Percentiles rank a stretch among this genome's conserved stretches.
These are phyloP conservation scores for Puntigrus tetrazona DNA, from an alignment of 2,113 vertebrate species.

Conservation along the genomic window DNA sequence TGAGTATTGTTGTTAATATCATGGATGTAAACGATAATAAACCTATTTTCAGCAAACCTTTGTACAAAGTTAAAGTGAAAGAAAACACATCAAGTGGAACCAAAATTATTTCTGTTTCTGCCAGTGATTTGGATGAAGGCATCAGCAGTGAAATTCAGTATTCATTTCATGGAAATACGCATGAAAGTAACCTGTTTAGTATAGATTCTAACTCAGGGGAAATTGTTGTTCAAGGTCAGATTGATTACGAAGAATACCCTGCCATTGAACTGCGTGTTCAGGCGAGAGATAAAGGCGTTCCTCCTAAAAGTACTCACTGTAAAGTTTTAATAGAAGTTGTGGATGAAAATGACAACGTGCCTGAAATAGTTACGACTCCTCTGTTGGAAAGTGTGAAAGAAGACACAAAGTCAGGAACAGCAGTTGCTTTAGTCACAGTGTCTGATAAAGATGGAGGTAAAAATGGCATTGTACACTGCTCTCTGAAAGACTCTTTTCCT, in stretches of 20 bases:
- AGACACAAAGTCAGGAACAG: conserved; percentile 45
- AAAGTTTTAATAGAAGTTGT: conserved; percentile 17
- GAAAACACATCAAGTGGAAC: conserved; percentile 51
- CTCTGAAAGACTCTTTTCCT: conserved; percentile 11
- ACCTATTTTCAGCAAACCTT: conserved; percentile 54
- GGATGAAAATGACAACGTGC: conserved; percentile 43
- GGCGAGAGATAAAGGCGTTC: conserved; percentile 14
- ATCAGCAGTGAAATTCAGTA: conserved; percentile 43
- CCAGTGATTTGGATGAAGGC: conserved; percentile 62
- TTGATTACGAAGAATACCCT: conserved; percentile 70
- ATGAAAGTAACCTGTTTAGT: conserved; percentile 64
- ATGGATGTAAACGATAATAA: conserved; percentile 62
- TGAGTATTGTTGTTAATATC: conserved; percentile 50
- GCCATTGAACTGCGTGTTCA: conserved; percentile 57
- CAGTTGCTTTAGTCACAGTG: conserved; percentile 48
- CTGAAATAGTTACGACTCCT: conserved; percentile 38
- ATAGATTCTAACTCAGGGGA: conserved; percentile 69
- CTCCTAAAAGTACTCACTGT: background rate
- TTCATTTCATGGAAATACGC: conserved; percentile 57
- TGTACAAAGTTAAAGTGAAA: conserved; percentile 54
- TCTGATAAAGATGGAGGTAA: conserved; percentile 50
- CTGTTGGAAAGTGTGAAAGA: conserved; percentile 38
- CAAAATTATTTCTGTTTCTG: conserved; percentile 39
- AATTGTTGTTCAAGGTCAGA: conserved; percentile 65
- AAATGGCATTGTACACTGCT: conserved; percentile 44